phyloP scores from a whole-genome alignment of 2,797 vertebrate genomes.

The Ctenochaetus hawaiiensis region DNA sequence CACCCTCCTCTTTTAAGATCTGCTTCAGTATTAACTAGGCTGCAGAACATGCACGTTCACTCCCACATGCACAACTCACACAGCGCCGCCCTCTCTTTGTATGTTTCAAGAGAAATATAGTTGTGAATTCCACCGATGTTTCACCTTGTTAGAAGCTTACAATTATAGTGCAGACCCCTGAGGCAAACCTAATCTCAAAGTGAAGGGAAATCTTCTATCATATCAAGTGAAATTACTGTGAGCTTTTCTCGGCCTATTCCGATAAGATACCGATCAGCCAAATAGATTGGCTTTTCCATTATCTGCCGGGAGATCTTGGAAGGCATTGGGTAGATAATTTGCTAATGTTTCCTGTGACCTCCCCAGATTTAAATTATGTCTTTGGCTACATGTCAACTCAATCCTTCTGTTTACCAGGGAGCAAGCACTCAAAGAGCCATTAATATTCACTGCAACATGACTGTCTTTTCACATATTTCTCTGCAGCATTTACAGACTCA shows the following conservation, averaged over 20 bases:
- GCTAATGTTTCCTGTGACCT: conserved; percentile 90
- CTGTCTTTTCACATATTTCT: conserved; percentile 74
- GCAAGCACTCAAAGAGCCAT: conserved; percentile 78
- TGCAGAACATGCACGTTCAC: conserved; percentile 10
- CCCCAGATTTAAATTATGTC: conserved; percentile 86
- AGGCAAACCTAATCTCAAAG: conserved; percentile 86
- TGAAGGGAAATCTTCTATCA: conserved; percentile 85
- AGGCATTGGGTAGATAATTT: conserved; percentile 87
- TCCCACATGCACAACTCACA: conserved; percentile 33
- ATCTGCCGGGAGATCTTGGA: conserved; percentile 85
- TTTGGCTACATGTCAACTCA: conserved; percentile 84
- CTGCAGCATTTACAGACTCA: conserved; percentile 64
- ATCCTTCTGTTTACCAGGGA: conserved; percentile 80
- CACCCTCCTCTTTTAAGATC: background rate
- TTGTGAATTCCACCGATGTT: conserved; percentile 79
- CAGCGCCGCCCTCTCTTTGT: conserved; percentile 27
- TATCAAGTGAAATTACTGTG: conserved; percentile 85
- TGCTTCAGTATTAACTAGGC: background rate
- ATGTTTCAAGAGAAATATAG: conserved; percentile 70
- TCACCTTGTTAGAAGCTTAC: conserved; percentile 83
- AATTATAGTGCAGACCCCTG: conserved; percentile 81
- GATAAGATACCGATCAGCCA: conserved; percentile 88
- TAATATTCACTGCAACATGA: conserved; percentile 81
- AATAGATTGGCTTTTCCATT: conserved; percentile 88
- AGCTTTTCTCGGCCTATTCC: conserved; percentile 84